Percentiles rank a stretch among this genome's conserved stretches.
Conservation (phyloP, 1,140 invertebrate species). For the Hylyphantes graminicola region DNA sequence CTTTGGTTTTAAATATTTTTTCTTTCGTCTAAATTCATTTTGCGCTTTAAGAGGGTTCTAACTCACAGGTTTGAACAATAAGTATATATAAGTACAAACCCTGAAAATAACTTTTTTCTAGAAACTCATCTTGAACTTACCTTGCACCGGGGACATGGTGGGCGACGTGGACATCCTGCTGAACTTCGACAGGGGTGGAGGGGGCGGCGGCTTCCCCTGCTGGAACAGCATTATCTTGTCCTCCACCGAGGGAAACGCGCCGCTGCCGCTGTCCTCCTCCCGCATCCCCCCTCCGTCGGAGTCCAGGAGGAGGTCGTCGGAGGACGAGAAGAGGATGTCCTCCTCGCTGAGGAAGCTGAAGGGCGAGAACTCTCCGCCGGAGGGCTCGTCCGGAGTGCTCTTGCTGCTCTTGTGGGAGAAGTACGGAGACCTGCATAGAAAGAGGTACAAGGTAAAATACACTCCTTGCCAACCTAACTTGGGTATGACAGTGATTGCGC, state of each 20-base stretch:
- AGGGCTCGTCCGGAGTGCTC: constrained; percentile 47
- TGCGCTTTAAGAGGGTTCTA: too few species aligned
- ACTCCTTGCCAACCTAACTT: too few species aligned
- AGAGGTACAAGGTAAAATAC: background rate
- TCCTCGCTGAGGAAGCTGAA: constrained; percentile 58
- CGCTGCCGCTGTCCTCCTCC: constrained; percentile 10
- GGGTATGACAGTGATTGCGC: too few species aligned
- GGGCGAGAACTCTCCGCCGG: constrained; percentile 51
- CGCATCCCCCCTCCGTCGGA: constrained; percentile 33
- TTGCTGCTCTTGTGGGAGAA: constrained; percentile 47
- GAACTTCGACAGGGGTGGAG: constrained; percentile 34
- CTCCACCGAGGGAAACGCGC: constrained; percentile 44
- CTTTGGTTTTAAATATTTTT: too few species aligned
- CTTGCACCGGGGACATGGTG: constrained; percentile 54
- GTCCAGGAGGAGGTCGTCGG: constrained; percentile 27
- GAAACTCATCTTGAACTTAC: too few species aligned
- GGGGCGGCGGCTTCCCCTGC: constrained; percentile 41
- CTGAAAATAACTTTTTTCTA: too few species aligned
- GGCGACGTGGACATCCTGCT: constrained; percentile 57
- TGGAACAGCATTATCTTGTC: constrained; percentile 50
- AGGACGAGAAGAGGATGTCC: constrained; percentile 42
- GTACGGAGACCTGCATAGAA: constrained; percentile 38
- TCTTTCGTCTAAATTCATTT: too few species aligned
- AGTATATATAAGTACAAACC: too few species aligned
- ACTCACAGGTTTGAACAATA: too few species aligned